Evolutionary conservation across 1,140 invertebrate species (phyloP), one percentile per base, ranked within the genome.

Genomic region (Panagrolaimus sp.): DNA sequence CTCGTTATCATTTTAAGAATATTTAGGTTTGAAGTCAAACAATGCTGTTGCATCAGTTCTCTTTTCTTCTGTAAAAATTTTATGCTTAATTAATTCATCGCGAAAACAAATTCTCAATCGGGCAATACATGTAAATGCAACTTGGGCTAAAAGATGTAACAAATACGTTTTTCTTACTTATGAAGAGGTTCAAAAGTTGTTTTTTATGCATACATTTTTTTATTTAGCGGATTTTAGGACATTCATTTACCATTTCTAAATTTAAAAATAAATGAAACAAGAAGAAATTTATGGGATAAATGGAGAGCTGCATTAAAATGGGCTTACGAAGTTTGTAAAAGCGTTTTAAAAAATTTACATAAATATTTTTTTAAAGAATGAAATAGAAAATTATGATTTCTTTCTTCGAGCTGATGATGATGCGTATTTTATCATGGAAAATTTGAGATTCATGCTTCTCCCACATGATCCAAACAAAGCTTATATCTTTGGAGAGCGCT

Each of bases 111-210:
- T 38, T 7, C 7, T 4, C 7, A 38, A 38, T 38, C 32, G 32
- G 2, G 32, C 52, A 3, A 58, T 12, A 58, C 52, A 58, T 28
- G 52, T 58, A 2, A 21, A 58, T 58, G 52, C 52, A 4, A 58
- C 52, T 5, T 58, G 52, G 52, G 52, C 52, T 4, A 58, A 58
- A 21, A 21, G 52, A 58, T 58, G 52, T 28, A 58, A 58, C 17
- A 58, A 58, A 58, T 28, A 58, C 17, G 52, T 58, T 2, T 58
- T 58, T 58, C 10, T 58, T 12, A 58, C 52, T 21, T 10, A 21
- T 58, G 14, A 58, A 26, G 17, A 58, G 52, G n/a, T 12, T 5
- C 14, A 12, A 26, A 28, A 10, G 8, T 14, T 52, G 9, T n/a
- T n/a, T n/a, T n/a, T n/a, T n/a, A n/a, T n/a, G 32, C 2, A 38